phyloP scores from a whole-genome alignment of 2,888 invertebrate species.

The Eupeodes luniger region DNA sequence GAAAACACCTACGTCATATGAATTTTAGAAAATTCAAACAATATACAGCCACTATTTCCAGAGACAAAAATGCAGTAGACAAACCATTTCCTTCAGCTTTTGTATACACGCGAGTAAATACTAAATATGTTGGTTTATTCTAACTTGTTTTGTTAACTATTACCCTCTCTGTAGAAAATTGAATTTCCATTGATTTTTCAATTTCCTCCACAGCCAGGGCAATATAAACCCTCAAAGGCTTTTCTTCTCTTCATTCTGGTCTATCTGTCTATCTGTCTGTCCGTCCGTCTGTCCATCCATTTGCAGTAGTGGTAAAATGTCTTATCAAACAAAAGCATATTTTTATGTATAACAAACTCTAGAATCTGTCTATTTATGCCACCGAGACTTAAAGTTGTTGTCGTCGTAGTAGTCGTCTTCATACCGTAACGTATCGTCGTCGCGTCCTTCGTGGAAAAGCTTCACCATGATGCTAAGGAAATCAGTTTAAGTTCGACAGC shows the following conservation, averaged over 20 bases:
- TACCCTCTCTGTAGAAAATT: neutral
- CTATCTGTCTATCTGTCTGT: neutral
- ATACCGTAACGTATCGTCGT: neutral
- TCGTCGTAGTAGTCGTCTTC: neutral
- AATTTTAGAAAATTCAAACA: no score
- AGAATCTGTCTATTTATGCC: constrained; percentile 46
- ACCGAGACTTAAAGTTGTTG: no score
- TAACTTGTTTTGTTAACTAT: constrained; percentile 13
- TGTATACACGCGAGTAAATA: neutral
- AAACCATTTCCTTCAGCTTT: constrained; percentile 10
- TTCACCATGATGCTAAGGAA: constrained; percentile 35
- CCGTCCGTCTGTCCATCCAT: constrained; percentile 1
- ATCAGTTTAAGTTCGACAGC: constrained; percentile 39
- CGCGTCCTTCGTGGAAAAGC: constrained; percentile 6
- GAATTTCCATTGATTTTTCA: constrained; percentile 52
- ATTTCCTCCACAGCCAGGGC: constrained; percentile 10
- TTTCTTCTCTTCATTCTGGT: constrained; percentile 2
- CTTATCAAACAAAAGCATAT: constrained; percentile 59
- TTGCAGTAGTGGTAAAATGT: constrained; percentile 14
- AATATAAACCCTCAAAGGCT: neutral
- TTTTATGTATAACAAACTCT: constrained; percentile 39
- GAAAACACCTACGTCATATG: no score
- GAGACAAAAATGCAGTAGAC: neutral
- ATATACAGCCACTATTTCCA: neutral
- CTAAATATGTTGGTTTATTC: neutral